A percentile compares a stretch with the other conserved stretches of the same genome.
Conservation (phyloP, 2,113 vertebrate species). For the Bujurquina vittata region DNA sequence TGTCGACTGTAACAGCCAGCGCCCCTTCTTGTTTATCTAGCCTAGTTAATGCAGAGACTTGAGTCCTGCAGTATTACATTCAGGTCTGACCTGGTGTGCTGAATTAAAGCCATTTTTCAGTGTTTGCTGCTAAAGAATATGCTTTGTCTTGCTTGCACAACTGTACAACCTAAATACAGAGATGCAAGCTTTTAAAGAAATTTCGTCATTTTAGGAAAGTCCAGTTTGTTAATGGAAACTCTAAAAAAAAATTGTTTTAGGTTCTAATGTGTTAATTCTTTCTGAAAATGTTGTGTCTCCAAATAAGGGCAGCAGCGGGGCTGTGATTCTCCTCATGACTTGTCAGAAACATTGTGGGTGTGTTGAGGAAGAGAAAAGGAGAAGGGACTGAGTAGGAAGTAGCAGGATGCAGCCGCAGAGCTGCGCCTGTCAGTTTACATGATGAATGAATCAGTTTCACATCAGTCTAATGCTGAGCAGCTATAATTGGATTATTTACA, state of each 20-base stretch:
- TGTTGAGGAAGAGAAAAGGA: constrained; percentile 26
- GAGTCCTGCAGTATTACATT: not conserved
- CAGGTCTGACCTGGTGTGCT: not conserved
- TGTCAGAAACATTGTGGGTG: constrained; percentile 48
- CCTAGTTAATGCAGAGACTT: not conserved
- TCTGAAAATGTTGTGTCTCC: too few species aligned
- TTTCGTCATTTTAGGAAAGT: not conserved
- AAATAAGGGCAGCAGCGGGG: constrained; percentile 35
- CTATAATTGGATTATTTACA: constrained; percentile 82
- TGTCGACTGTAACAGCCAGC: constrained; percentile 77
- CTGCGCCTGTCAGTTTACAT: constrained; percentile 71
- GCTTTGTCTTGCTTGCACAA: not conserved
- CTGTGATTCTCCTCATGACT: constrained; percentile 26
- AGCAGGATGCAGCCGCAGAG: constrained; percentile 36
- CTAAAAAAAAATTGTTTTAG: not conserved
- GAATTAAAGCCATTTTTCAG: not conserved
- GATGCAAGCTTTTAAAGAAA: not conserved
- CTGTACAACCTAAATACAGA: not conserved
- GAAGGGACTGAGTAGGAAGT: constrained; percentile 21
- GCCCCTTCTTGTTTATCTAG: not conserved
- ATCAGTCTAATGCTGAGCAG: constrained; percentile 77
- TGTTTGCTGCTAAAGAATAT: constrained; percentile 17
- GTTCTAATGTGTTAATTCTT: constrained; percentile 37
- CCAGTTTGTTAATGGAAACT: constrained; percentile 1
- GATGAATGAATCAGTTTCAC: constrained; percentile 81